Conservation (phyloP, 2,113 vertebrate species). For the Spizaetus ornatus region DNA sequence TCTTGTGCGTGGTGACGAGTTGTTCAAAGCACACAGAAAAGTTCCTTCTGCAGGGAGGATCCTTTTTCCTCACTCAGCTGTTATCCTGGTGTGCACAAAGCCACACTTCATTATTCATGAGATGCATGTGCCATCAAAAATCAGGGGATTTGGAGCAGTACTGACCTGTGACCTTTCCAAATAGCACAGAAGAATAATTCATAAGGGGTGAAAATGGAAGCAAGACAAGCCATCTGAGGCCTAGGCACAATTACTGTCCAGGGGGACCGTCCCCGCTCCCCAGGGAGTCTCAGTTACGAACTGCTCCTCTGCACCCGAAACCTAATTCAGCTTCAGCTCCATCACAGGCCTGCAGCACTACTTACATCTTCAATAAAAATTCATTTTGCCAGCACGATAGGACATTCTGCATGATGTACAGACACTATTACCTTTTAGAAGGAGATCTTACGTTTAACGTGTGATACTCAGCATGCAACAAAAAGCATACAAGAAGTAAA, state of each 20-base stretch:
- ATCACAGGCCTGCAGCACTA: neutral
- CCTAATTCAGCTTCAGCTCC: slow-evolving; percentile 24
- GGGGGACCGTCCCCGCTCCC: neutral
- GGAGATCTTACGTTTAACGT: neutral
- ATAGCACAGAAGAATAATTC: slow-evolving; percentile 64
- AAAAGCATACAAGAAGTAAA: neutral
- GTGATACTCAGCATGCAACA: neutral
- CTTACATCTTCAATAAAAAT: slow-evolving; percentile 21
- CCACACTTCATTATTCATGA: slow-evolving; percentile 61
- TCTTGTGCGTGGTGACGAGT: neutral
- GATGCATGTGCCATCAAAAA: slow-evolving; percentile 27
- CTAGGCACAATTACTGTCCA: slow-evolving; percentile 1
- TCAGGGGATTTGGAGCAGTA: slow-evolving; percentile 45
- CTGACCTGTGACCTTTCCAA: slow-evolving; percentile 62
- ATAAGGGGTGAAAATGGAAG: slow-evolving; percentile 64
- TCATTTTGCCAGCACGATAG: neutral
- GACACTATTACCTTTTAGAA: slow-evolving; percentile 1
- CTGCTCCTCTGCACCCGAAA: neutral
- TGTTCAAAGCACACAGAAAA: neutral
- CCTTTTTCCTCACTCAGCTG: neutral
- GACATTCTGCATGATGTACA: neutral
- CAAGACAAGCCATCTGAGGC: slow-evolving; percentile 63
- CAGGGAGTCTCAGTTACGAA: neutral
- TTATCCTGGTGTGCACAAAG: slow-evolving; percentile 16
- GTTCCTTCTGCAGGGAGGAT: neutral